Conservation (phyloP, 2,797 vertebrate genomes). For the Rhinogobio ventralis region DNA sequence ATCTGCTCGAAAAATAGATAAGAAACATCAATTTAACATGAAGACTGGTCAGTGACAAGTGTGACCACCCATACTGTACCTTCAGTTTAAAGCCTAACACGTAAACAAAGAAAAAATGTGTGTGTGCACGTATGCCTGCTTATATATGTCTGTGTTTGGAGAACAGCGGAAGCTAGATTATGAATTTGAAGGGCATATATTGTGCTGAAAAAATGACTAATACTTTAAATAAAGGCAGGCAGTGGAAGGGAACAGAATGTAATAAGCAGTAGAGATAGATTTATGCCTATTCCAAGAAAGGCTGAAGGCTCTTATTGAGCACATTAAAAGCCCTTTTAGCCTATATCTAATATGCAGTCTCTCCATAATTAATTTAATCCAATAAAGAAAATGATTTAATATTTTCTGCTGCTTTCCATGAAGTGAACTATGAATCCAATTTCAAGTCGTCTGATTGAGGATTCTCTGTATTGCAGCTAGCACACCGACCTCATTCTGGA, state of each 20-base stretch:
- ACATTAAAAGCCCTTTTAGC: slow-evolving; percentile 72
- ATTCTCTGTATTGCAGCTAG: slow-evolving; percentile 68
- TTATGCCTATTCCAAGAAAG: slow-evolving; percentile 71
- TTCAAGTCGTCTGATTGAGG: slow-evolving; percentile 71
- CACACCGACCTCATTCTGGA: slow-evolving; percentile 69
- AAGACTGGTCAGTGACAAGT: slow-evolving; percentile 54
- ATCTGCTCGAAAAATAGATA: slow-evolving; percentile 34
- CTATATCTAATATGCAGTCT: slow-evolving; percentile 68
- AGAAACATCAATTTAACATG: slow-evolving; percentile 32
- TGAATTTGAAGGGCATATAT: slow-evolving; percentile 47
- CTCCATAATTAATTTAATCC: slow-evolving; percentile 78
- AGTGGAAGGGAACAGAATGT: slow-evolving; percentile 56
- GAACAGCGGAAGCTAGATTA: slow-evolving; percentile 49
- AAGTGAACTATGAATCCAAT: slow-evolving; percentile 73
- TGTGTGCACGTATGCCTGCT: slow-evolving; percentile 4
- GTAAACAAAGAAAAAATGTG: slow-evolving; percentile 14
- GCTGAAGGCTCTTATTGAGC: slow-evolving; percentile 72
- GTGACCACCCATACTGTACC: slow-evolving; percentile 40
- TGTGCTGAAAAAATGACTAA: slow-evolving; percentile 56
- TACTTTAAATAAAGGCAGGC: slow-evolving; percentile 56
- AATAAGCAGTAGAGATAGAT: slow-evolving; percentile 63
- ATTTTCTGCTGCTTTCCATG: slow-evolving; percentile 73
- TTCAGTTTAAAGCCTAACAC: slow-evolving; percentile 38
- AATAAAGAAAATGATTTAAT: slow-evolving; percentile 54
- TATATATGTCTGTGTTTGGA: slow-evolving; percentile 40